phyloP scores from a whole-genome alignment of 2,888 invertebrate genomes.

The Idaea biselata region DNA sequence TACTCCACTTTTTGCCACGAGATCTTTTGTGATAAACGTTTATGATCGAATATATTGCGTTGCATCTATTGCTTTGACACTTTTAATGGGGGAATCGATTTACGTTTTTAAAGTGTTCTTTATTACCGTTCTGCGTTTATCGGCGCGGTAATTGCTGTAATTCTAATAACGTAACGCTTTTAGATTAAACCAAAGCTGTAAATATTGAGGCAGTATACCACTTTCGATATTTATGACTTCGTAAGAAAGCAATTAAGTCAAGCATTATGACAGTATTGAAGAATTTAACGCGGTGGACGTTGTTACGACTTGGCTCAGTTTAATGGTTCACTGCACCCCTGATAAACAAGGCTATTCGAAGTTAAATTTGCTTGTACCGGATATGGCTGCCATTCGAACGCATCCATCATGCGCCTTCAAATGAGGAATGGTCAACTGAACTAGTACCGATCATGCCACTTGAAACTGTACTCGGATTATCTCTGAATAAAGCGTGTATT shows the following conservation, averaged over 20 bases:
- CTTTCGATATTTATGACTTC: constrained; percentile 70
- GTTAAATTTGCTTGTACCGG: constrained; percentile 78
- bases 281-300: constrained; percentile 74
- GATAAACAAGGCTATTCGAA: constrained; percentile 74
- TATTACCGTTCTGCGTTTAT: constrained; percentile 36
- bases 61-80: constrained; percentile 32
- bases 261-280: constrained; percentile 76
- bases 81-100: constrained; percentile 39
- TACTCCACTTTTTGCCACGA: constrained; percentile 52
- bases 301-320: constrained; percentile 66
- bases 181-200: constrained; percentile 54
- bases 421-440: constrained; percentile 57
- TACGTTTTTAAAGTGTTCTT: constrained; percentile 27
- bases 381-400: constrained; percentile 74
- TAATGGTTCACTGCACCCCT: constrained; percentile 79
- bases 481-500: constrained; percentile 45
- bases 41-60: constrained; percentile 39
- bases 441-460: constrained; percentile 42
- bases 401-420: constrained; percentile 65
- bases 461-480: constrained; percentile 44
- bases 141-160: constrained; percentile 48
- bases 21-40: constrained; percentile 45
- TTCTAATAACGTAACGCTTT: constrained; percentile 58
- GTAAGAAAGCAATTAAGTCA: constrained; percentile 74
- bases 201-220: constrained; percentile 63